Evolutionary conservation across 2,888 invertebrate genomes (phyloP).

Genomic region (Pogonocherus hispidulus): DNA sequence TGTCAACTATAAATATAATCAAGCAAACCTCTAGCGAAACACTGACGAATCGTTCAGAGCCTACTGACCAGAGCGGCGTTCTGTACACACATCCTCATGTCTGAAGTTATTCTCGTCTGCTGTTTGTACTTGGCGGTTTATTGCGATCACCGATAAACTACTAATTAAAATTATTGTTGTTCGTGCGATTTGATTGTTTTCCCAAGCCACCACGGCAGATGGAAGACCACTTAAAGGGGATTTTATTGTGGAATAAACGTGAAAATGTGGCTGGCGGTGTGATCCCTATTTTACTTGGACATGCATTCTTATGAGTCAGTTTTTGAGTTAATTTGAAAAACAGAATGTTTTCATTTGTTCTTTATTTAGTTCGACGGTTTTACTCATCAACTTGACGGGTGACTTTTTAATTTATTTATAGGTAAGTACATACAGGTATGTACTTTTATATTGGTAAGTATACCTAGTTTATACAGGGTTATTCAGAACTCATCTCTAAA

Average conservation of each 20-base stretch:
- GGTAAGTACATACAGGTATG: too few relatives aligned
- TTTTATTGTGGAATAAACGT: background rate
- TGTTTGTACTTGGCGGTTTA: constrained; percentile 44
- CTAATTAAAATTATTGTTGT: constrained; percentile 44
- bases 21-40: constrained; percentile 55
- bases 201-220: too few relatives aligned
- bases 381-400: background rate
- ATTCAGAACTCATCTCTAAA: too few relatives aligned
- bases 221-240: background rate
- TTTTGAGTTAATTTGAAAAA: background rate
- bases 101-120: constrained; percentile 53
- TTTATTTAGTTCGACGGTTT: background rate
- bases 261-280: background rate
- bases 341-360: background rate
- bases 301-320: background rate
- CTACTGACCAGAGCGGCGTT: constrained; percentile 47
- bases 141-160: constrained; percentile 43
- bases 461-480: too few relatives aligned
- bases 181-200: constrained; percentile 10
- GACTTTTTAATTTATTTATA: too few relatives aligned
- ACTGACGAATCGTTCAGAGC: constrained; percentile 54
- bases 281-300: background rate
- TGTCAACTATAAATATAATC: constrained; percentile 58
- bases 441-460: too few relatives aligned
- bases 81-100: constrained; percentile 49